A percentile compares a stretch with the other conserved stretches of the same genome.
Evolutionary conservation across 2,888 invertebrate genomes (phyloP).

Genomic region (Chydorus sphaericus): DNA sequence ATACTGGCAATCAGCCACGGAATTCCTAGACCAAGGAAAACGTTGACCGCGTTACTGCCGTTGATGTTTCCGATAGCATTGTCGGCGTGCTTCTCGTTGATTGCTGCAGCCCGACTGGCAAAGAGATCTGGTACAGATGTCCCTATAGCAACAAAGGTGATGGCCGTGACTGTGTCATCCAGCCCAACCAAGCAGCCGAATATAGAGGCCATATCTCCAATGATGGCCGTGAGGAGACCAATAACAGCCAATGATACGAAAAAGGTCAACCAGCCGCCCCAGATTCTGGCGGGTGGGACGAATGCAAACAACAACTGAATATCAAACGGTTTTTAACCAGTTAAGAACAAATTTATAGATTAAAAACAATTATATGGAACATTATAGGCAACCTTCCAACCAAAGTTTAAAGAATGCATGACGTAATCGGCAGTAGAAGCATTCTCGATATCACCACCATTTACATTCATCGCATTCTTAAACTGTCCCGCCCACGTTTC

Average conservation of each 20-base stretch:
- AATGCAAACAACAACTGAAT: conserved; percentile 35
- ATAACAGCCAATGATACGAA: conserved; percentile 36
- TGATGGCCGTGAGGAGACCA: conserved; percentile 40
- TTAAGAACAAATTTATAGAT: not conserved
- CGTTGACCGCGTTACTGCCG: conserved; percentile 46
- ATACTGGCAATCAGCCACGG: conserved; percentile 43
- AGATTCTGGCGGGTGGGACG: conserved; percentile 35
- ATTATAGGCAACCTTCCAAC: conserved; percentile 34
- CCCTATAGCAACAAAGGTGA: conserved; percentile 42
- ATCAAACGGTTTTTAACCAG: too few species aligned
- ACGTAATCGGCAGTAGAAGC: conserved; percentile 38
- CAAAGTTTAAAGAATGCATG: conserved; percentile 40
- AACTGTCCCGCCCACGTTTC: conserved; percentile 38
- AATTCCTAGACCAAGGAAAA: conserved; percentile 43
- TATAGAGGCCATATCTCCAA: conserved; percentile 41
- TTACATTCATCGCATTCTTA: conserved; percentile 39
- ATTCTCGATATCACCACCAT: conserved; percentile 40
- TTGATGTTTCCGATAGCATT: conserved; percentile 46
- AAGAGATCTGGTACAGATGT: conserved; percentile 43
- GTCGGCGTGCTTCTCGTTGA: conserved; percentile 41
- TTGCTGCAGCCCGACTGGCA: conserved; percentile 40
- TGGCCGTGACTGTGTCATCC: conserved; percentile 33
- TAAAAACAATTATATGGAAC: not conserved
- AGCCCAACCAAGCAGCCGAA: conserved; percentile 43
- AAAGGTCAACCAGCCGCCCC: conserved; percentile 42